These are phyloP conservation scores for Phaetusa simplex DNA, from an alignment of 2,113 vertebrate species.

Conservation along the genomic window DNA sequence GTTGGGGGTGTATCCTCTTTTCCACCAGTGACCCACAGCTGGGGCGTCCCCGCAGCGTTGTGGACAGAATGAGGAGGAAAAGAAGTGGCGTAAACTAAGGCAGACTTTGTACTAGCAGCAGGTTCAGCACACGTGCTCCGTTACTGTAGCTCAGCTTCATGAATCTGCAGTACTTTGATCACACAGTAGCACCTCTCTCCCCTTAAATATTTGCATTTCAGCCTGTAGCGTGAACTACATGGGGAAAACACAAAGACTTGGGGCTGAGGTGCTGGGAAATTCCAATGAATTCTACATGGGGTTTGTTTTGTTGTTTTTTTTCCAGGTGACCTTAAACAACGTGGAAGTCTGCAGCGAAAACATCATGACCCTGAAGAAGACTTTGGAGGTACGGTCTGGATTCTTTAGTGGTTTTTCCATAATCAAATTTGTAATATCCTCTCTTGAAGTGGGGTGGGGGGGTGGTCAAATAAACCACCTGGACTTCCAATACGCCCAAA, in stretches of 20 bases:
- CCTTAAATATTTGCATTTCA: neutral
- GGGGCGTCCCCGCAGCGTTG: neutral
- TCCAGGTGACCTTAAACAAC: slow-evolving; percentile 94
- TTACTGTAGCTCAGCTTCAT: neutral
- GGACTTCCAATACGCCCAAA: neutral
- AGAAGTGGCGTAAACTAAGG: neutral
- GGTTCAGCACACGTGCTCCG: neutral
- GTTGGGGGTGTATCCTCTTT: neutral
- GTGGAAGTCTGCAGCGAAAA: slow-evolving; percentile 97
- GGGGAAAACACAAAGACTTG: accelerated
- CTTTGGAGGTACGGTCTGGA: slow-evolving; percentile 84
- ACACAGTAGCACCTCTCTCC: neutral
- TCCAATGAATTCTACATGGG: neutral
- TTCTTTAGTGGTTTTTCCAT: neutral
- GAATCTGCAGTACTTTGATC: neutral
- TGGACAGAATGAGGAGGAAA: neutral
- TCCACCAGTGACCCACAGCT: neutral
- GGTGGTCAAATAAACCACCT: neutral
- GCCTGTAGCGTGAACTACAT: neutral
- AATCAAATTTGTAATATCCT: neutral
- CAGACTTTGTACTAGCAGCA: neutral
- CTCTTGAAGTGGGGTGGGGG: too few relatives aligned
- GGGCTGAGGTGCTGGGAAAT: neutral
- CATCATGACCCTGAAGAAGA: slow-evolving; percentile 95
- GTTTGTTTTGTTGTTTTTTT: neutral